Percentiles rank a stretch among this genome's conserved stretches.
These are phyloP conservation scores for Drosophila antonietae DNA, from an alignment of 2,888 invertebrate species.

Conservation along the genomic window DNA sequence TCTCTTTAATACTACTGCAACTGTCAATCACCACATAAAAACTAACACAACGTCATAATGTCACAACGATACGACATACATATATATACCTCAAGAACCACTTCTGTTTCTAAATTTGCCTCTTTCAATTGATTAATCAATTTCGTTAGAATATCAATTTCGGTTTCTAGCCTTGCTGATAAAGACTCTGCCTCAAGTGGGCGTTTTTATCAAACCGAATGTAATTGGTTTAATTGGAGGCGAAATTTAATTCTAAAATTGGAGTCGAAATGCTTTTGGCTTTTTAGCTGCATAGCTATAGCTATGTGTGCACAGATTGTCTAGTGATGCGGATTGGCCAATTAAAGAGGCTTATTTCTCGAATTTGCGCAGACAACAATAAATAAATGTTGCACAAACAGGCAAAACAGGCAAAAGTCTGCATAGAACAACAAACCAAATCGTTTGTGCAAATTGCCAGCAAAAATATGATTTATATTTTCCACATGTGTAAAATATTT, in stretches of 20 bases:
- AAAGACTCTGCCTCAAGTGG: constrained; percentile 1
- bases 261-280: background rate
- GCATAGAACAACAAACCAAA: constrained; percentile 56
- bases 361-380: constrained; percentile 43
- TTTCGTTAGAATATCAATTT: background rate
- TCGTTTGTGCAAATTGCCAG: constrained; percentile 75
- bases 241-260: background rate
- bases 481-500: constrained; percentile 65
- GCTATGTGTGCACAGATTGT: constrained; percentile 17
- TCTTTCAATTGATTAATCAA: constrained; percentile 18
- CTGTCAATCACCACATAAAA: no score
- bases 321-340: constrained; percentile 22
- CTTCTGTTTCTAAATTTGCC: background rate
- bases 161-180: background rate
- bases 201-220: background rate
- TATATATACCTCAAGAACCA: no score
- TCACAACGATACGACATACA: no score
- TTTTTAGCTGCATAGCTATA: constrained; percentile 6
- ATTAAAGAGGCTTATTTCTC: constrained; percentile 48
- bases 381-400: constrained; percentile 54
- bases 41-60: no score
- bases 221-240: background rate
- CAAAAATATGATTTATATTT: constrained; percentile 78
- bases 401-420: constrained; percentile 4
- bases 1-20: no score